phyloP scores from a whole-genome alignment of 2,113 vertebrate species.

The Lates calcarifer region DNA sequence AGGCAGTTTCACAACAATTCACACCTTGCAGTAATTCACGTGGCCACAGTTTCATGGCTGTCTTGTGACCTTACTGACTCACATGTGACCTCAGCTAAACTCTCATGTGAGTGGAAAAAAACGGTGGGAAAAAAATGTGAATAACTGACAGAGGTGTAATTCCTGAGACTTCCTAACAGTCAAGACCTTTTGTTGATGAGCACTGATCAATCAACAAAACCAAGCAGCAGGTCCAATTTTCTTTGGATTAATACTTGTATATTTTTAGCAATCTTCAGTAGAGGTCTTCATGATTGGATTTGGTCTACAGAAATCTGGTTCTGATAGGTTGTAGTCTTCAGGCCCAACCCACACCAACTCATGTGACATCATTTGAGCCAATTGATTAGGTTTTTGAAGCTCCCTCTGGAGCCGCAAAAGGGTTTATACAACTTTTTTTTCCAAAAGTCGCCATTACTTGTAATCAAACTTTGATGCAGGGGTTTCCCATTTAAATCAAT shows the following conservation, averaged over 20 bases:
- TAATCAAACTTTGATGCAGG: neutral
- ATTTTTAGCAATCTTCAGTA: constrained; percentile 4
- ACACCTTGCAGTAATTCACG: constrained; percentile 33
- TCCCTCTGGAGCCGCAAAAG: too few species aligned
- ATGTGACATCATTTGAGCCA: neutral
- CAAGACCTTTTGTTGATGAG: neutral
- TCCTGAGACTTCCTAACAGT: neutral
- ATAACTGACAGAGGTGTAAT: constrained; percentile 6
- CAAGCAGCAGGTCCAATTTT: neutral
- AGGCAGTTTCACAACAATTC: constrained; percentile 24
- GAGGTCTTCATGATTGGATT: neutral
- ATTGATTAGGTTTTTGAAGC: neutral
- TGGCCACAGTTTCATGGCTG: neutral
- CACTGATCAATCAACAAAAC: neutral
- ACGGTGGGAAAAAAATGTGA: neutral
- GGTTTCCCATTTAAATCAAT: neutral
- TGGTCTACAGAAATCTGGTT: neutral
- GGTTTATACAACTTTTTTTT: neutral
- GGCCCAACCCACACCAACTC: neutral
- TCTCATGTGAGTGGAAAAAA: neutral
- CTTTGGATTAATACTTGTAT: constrained; percentile 14
- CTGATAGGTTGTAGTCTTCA: neutral
- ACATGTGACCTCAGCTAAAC: constrained; percentile 12
- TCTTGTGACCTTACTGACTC: constrained; percentile 24
- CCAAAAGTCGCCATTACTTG: neutral